Conservation (phyloP, 2,888 invertebrate genomes). For the Anoplius nigerrimus region DNA sequence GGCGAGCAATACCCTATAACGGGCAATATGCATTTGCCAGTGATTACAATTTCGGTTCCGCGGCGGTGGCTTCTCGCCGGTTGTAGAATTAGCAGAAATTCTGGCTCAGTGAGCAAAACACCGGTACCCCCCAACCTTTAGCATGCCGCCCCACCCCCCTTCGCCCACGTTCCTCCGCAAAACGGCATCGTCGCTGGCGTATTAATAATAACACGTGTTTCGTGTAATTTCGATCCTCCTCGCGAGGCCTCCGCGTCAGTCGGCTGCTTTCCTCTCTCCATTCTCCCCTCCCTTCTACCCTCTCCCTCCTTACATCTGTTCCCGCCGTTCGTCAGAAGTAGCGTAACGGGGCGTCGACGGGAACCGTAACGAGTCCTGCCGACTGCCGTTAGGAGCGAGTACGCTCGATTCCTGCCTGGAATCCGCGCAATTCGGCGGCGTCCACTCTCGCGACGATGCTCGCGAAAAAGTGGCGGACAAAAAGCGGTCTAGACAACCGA, state of each 20-base stretch:
- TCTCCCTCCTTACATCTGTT: too few relatives aligned
- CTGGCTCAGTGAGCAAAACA: slow-evolving; percentile 58
- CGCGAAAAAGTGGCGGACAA: too few relatives aligned
- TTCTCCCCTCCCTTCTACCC: too few relatives aligned
- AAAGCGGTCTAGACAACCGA: too few relatives aligned
- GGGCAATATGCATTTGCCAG: slow-evolving; percentile 52
- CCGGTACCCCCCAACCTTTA: slow-evolving; percentile 36
- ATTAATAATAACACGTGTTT: slow-evolving; percentile 60
- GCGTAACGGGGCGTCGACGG: slow-evolving; percentile 39
- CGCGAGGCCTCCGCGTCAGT: too few relatives aligned
- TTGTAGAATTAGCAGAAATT: slow-evolving; percentile 61
- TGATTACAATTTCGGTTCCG: slow-evolving; percentile 60
- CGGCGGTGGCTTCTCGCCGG: slow-evolving; percentile 50
- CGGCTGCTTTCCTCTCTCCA: too few relatives aligned
- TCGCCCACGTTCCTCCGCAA: slow-evolving; percentile 2
- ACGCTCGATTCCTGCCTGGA: too few relatives aligned
- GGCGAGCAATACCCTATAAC: slow-evolving; percentile 26
- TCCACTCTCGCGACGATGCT: too few relatives aligned
- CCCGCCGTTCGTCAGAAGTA: slow-evolving; percentile 2
- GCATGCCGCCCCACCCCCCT: slow-evolving; percentile 42
- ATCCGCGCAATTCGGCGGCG: too few relatives aligned
- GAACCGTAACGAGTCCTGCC: slow-evolving; percentile 38
- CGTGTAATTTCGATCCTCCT: slow-evolving; percentile 53
- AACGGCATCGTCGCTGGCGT: slow-evolving; percentile 21
- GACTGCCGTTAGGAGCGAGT: too few relatives aligned